phyloP scores from a whole-genome alignment of 2,797 vertebrate species.

The Tragelaphus oryx region DNA sequence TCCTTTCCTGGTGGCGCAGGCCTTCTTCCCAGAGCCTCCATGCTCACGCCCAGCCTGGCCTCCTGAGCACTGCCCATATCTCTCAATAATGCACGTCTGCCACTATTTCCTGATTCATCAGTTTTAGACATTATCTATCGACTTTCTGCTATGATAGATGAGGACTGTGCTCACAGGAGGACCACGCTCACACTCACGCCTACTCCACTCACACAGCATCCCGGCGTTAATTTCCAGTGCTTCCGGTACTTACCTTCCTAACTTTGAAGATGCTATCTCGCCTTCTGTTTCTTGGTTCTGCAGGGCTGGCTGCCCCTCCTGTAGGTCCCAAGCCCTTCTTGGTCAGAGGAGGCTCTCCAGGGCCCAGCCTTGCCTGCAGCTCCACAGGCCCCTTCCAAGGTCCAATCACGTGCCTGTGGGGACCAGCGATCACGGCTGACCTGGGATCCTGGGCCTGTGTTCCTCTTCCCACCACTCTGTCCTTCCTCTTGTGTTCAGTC shows the following conservation, averaged over 20 bases:
- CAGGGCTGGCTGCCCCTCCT: neutral
- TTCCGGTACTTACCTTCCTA: neutral
- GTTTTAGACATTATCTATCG: neutral
- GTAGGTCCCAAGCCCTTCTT: no score
- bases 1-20: neutral
- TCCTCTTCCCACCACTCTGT: neutral
- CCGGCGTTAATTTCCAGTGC: accelerated
- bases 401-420: accelerated
- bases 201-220: neutral
- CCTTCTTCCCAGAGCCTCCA: neutral
- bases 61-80: neutral
- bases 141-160: neutral
- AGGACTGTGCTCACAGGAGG: neutral
- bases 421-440: accelerated
- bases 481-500: neutral
- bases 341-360: neutral
- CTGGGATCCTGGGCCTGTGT: neutral
- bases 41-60: neutral
- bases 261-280: neutral
- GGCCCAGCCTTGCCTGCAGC: neutral
- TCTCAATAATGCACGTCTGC: neutral
- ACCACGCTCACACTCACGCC: neutral
- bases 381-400: neutral
- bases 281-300: neutral
- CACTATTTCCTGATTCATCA: neutral